Conservation (phyloP, 2,113 vertebrate genomes). For the Osmerus mordax region DNA sequence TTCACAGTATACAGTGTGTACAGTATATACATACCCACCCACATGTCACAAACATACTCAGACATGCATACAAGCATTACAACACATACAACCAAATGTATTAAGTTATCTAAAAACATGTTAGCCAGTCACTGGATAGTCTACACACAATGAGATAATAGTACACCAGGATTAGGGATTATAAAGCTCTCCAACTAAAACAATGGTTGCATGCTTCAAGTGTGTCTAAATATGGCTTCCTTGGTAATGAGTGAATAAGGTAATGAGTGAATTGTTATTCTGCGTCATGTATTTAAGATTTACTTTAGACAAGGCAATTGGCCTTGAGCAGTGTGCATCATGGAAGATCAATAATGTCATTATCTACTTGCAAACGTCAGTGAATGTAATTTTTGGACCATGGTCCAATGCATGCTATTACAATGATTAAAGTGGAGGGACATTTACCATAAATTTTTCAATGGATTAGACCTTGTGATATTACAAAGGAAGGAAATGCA, state of each 20-base stretch:
- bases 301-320: constrained; percentile 27
- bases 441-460: too few species aligned
- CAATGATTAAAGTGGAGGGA: too few species aligned
- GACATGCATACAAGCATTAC: background rate
- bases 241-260: constrained; percentile 34
- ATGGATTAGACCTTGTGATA: too few species aligned
- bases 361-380: background rate
- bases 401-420: too few species aligned
- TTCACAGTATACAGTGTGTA: background rate
- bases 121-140: constrained; percentile 44
- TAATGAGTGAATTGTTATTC: constrained; percentile 34
- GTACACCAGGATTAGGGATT: constrained; percentile 51
- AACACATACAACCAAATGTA: constrained; percentile 15
- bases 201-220: constrained; percentile 25
- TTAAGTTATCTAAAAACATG: constrained; percentile 53
- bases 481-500: background rate
- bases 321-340: constrained; percentile 5
- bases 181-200: constrained; percentile 44
- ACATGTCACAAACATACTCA: constrained; percentile 23
- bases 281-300: constrained; percentile 43
- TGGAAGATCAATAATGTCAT: constrained; percentile 17
- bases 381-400: too few species aligned
- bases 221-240: constrained; percentile 46
- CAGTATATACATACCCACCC: constrained; percentile 19
- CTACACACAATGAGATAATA: constrained; percentile 59